phyloP scores from a whole-genome alignment of 2,888 invertebrate genomes.

The Stratiomys singularior region DNA sequence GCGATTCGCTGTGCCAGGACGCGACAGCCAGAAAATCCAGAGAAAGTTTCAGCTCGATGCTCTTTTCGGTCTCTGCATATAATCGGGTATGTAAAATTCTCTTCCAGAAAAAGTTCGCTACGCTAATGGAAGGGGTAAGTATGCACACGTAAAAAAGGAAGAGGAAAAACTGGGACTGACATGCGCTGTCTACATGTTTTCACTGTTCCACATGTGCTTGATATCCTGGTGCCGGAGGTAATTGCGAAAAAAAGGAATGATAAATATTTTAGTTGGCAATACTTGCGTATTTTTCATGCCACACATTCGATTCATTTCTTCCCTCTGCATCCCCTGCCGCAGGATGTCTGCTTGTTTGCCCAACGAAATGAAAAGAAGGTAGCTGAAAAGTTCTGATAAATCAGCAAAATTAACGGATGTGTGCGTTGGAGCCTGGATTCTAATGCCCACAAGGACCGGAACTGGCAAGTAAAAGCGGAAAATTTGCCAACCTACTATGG shows the following conservation, averaged over 20 bases:
- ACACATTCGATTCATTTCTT: no score
- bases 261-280: slow-evolving; percentile 8
- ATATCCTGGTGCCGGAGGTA: neutral
- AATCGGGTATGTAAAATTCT: neutral
- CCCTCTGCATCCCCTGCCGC: no score
- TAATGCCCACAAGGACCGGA: neutral
- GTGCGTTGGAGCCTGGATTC: neutral
- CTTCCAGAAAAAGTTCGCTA: neutral
- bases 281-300: no score
- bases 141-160: neutral
- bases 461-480: neutral
- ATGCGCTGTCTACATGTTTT: neutral
- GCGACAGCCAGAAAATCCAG: no score
- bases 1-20: neutral
- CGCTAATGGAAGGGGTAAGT: no score
- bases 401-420: slow-evolving; percentile 22
- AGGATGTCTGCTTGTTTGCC: neutral
- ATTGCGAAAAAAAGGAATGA: neutral
- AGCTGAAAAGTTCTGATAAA: neutral
- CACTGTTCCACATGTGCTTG: neutral
- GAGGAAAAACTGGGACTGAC: slow-evolving; percentile 19
- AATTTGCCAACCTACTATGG: neutral
- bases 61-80: neutral
- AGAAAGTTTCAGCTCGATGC: neutral
- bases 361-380: neutral